phyloP scores from a whole-genome alignment of 1,140 invertebrate genomes.

The Heliconius hewitsoni region DNA sequence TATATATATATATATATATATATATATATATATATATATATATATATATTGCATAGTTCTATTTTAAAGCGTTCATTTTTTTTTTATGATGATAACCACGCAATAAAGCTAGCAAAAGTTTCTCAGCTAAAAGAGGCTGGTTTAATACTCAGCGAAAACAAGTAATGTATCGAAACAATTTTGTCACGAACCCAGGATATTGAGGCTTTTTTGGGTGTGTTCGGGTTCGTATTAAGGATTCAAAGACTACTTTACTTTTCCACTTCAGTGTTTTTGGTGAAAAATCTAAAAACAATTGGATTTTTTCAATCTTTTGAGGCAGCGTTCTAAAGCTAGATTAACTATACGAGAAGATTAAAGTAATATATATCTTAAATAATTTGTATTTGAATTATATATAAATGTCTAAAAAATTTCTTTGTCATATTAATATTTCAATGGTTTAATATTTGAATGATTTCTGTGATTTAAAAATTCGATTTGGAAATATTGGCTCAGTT shows the following conservation, averaged over 20 bases:
- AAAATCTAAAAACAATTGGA: not conserved
- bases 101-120: not conserved
- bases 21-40: no score
- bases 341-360: not conserved
- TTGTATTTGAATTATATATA: not conserved
- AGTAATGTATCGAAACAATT: slow-evolving; percentile 6
- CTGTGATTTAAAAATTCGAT: not conserved
- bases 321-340: not conserved
- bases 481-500: slow-evolving; percentile 15
- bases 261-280: not conserved
- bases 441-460: not conserved
- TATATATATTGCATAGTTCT: no score
- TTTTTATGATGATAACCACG: not conserved
- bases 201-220: not conserved
- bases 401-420: not conserved
- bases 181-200: slow-evolving; percentile 4
- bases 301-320: not conserved
- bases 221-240: slow-evolving; percentile 2
- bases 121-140: not conserved
- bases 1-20: no score
- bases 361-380: not conserved
- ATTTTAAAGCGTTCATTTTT: not conserved
- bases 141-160: not conserved
- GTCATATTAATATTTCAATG: not conserved
- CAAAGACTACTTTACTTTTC: not conserved